Evolutionary conservation across 92 coral and sea anemone species (phyloP).

Genomic region (Parazoanthus darwini): DNA sequence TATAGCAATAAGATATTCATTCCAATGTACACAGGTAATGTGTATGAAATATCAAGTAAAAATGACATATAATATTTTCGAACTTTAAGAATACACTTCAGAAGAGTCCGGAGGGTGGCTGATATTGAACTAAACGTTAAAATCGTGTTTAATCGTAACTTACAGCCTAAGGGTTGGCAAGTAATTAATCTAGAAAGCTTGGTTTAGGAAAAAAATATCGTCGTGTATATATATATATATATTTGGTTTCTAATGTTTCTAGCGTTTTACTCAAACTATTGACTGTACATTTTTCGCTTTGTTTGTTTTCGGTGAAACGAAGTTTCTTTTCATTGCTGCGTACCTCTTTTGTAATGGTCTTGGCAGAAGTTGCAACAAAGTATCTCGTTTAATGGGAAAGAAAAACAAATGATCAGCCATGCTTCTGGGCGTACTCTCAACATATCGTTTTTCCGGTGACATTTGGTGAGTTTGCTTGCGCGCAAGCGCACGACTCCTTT

Average conservation of each 20-base stretch:
- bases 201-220: too few relatives aligned
- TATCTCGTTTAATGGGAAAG: slow-evolving; percentile 75
- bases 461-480: background rate
- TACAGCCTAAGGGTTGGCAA: too few relatives aligned
- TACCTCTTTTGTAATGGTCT: slow-evolving; percentile 31
- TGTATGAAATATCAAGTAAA: too few relatives aligned
- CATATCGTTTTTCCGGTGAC: background rate
- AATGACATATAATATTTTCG: too few relatives aligned
- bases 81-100: too few relatives aligned
- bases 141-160: too few relatives aligned
- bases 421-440: background rate
- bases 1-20: too few relatives aligned
- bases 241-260: background rate
- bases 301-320: background rate
- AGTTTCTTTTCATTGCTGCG: slow-evolving; percentile 10
- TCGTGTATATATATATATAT: too few relatives aligned
- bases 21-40: too few relatives aligned
- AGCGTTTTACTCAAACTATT: background rate
- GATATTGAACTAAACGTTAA: too few relatives aligned
- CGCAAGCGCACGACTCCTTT: background rate
- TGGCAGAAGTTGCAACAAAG: slow-evolving; percentile 61
- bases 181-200: too few relatives aligned
- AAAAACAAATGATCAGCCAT: slow-evolving; percentile 64
- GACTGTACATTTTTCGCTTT: background rate
- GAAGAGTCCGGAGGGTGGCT: too few relatives aligned